Base-by-base conservation (phyloP, 2,888 invertebrate species). In the Labia minor region DNA sequence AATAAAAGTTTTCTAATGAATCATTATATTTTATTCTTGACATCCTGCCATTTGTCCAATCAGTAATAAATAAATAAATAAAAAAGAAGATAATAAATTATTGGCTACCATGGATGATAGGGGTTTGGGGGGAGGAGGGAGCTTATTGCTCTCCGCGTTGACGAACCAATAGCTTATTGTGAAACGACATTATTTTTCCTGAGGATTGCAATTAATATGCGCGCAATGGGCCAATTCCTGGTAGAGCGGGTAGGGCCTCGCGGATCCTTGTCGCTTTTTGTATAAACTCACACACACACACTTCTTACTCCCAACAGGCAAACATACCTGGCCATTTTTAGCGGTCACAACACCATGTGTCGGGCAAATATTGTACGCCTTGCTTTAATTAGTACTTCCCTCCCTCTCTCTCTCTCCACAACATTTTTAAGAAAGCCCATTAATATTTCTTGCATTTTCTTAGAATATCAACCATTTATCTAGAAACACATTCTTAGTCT, bases 11-110 rank as follows among this genome's bases (percentile, higher is more conserved):
- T 49, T 49, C 11, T 33, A 14, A 49, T 49, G 49, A 49, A 4
- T 49, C 49, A 49, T 49, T 49, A 49, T 49, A 49, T 49, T 49
- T 49, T 49, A 49, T 49, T 10, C 49, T 49, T 49, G 49, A 49
- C 49, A 49, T 49, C 49, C 49, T 11, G 49, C 49, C 49, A 49
- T 49, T 49, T 49, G 49, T 49, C 49, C 49, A 49, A 49, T 49
- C 14, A 10, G 49, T 49, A 49, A 49, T 49, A 49, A 49, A 49
- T 49, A 49, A 49, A 8, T 33, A 33, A 33, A 33, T 8, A 33
- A 33, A 33, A 49, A 49, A 49, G 14, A 49, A 49, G 49, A 4
- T 14, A 49, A 49, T 49, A 49, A 49, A 49, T 49, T 49, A 49
- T 49, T 14, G 49, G 16, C 16, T 14, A 49, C 49, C 49, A 49